A percentile compares a stretch with the other conserved stretches of the same genome.
These are phyloP conservation scores for Drosophila rufa DNA, from an alignment of 1,140 invertebrate genomes.

Conservation along the genomic window DNA sequence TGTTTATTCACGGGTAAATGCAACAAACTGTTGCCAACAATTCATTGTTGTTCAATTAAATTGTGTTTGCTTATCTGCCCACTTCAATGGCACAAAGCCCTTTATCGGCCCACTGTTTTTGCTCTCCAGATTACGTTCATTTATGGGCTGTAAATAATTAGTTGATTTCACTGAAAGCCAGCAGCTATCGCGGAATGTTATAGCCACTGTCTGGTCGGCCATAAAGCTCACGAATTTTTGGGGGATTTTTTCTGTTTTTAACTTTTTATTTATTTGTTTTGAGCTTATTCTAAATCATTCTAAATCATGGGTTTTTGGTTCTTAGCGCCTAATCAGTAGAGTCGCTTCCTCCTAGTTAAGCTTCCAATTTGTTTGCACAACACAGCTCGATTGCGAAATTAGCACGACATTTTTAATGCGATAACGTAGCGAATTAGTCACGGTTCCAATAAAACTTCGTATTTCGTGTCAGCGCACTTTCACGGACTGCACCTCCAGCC, in stretches of 20 bases:
- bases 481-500: constrained; percentile 70
- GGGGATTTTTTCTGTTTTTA: neutral
- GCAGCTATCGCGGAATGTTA: constrained; percentile 14
- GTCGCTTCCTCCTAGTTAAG: constrained; percentile 39
- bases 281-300: constrained; percentile 28
- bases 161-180: constrained; percentile 43
- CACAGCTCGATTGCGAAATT: constrained; percentile 34
- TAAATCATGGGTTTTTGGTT: constrained; percentile 41
- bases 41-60: constrained; percentile 25
- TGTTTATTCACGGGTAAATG: constrained; percentile 30
- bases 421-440: constrained; percentile 49
- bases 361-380: constrained; percentile 60
- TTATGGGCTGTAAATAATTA: constrained; percentile 61
- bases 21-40: constrained; percentile 17
- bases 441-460: neutral
- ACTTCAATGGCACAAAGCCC: constrained; percentile 24
- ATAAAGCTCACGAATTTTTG: constrained; percentile 4
- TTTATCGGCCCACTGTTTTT: constrained; percentile 31
- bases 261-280: constrained; percentile 29
- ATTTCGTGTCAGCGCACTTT: constrained; percentile 63
- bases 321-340: constrained; percentile 39
- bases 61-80: constrained; percentile 38
- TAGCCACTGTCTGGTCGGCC: constrained; percentile 32
- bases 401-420: constrained; percentile 3
- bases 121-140: constrained; percentile 39